Evolutionary conservation across 1,140 invertebrate species (phyloP).

Genomic region (Drepana arcuata): DNA sequence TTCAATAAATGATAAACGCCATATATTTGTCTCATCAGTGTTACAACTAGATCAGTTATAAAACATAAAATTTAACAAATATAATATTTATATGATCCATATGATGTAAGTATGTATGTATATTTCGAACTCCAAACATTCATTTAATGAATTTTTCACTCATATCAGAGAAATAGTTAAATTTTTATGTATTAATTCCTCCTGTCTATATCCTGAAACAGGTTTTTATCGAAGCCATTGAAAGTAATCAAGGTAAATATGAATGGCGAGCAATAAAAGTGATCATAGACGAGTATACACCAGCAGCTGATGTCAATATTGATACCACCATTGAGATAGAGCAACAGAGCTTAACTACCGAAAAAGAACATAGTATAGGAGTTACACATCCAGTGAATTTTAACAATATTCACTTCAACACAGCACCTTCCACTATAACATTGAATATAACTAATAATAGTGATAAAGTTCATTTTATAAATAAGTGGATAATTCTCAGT

Average conservation of each 20-base stretch:
- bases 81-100: too few species aligned
- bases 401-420: constrained; percentile 32
- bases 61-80: too few species aligned
- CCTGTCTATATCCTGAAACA: too few species aligned
- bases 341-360: constrained; percentile 22
- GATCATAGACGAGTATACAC: constrained; percentile 27
- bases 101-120: too few species aligned
- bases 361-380: constrained; percentile 35
- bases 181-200: too few species aligned
- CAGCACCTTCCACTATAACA: constrained; percentile 22
- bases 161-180: neutral
- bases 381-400: constrained; percentile 47
- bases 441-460: constrained; percentile 45
- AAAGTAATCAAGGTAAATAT: constrained; percentile 76
- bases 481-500: constrained; percentile 52
- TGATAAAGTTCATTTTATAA: constrained; percentile 32
- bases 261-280: constrained; percentile 76
- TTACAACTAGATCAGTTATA: too few species aligned
- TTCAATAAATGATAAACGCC: too few species aligned
- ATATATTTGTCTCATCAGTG: too few species aligned
- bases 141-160: neutral
- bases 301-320: constrained; percentile 8
- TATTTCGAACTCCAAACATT: too few species aligned
- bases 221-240: constrained; percentile 76
- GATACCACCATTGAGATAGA: constrained; percentile 30